A percentile compares a stretch with the other conserved stretches of the same genome.
Evolutionary conservation across 2,113 vertebrate species (phyloP).

Genomic region (Pelecanoides urinatrix): DNA sequence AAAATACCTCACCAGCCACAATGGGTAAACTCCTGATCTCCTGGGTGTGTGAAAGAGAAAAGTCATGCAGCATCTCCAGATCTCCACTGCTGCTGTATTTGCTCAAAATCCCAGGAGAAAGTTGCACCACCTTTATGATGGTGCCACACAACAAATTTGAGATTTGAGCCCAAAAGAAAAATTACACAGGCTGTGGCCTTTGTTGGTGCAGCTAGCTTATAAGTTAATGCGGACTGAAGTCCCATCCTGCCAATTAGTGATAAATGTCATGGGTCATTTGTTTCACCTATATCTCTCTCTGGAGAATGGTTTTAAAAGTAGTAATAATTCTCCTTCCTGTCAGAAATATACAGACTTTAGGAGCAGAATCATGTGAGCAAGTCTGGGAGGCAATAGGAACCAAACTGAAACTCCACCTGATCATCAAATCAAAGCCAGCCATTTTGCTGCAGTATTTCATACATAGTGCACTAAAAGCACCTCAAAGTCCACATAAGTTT

Average conservation of each 20-base stretch:
- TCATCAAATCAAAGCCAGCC: background rate
- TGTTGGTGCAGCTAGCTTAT: background rate
- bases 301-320: background rate
- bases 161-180: background rate
- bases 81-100: background rate
- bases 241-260: background rate
- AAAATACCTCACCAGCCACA: background rate
- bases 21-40: background rate
- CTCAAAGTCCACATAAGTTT: accelerated
- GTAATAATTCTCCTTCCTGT: background rate
- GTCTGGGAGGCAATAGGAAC: background rate
- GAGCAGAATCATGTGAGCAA: background rate
- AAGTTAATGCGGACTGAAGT: background rate
- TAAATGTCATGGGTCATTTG: background rate
- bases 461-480: background rate
- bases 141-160: background rate
- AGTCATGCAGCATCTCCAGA: background rate
- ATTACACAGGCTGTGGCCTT: background rate
- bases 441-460: background rate
- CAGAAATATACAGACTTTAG: background rate
- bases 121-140: background rate
- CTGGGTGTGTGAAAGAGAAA: background rate
- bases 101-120: background rate
- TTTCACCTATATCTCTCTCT: background rate
- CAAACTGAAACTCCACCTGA: background rate